Percentiles rank a stretch among this genome's conserved stretches.
Conservation (phyloP, 2,888 invertebrate genomes). For the Fabriciana adippe region DNA sequence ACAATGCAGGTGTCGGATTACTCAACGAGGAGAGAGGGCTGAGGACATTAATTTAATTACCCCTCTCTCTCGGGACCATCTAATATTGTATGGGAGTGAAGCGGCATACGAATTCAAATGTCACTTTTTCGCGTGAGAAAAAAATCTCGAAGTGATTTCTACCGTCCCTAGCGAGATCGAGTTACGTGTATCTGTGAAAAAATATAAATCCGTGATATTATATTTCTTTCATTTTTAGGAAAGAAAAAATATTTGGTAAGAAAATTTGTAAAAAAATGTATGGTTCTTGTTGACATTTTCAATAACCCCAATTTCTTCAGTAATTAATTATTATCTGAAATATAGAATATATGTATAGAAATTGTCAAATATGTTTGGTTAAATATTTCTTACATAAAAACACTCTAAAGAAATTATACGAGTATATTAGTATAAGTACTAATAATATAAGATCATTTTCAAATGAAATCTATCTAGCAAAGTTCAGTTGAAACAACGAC, state of each 20-base stretch:
- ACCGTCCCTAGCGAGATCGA: constrained; percentile 70
- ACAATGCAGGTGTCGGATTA: constrained; percentile 81
- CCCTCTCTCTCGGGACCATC: constrained; percentile 71
- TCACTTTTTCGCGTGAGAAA: constrained; percentile 82
- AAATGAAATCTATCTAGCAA: constrained; percentile 8
- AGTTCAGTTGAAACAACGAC: constrained; percentile 46
- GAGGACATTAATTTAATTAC: constrained; percentile 81
- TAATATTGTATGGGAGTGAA: constrained; percentile 76
- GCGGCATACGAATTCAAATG: constrained; percentile 73
- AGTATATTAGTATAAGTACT: neutral
- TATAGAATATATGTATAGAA: no score
- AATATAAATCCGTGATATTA: constrained; percentile 63
- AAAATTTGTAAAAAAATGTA: neutral
- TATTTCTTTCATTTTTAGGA: constrained; percentile 2
- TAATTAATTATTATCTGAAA: no score
- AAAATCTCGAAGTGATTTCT: constrained; percentile 77
- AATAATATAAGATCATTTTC: neutral
- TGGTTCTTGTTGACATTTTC: no score
- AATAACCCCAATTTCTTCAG: no score
- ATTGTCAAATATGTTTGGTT: no score
- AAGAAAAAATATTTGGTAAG: neutral
- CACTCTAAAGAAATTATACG: no score
- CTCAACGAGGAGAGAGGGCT: constrained; percentile 66
- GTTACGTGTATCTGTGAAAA: constrained; percentile 66
- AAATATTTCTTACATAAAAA: no score